These are phyloP conservation scores for Rousettus leschenaultii DNA, from an alignment of 2,113 vertebrate genomes.

Conservation along the genomic window DNA sequence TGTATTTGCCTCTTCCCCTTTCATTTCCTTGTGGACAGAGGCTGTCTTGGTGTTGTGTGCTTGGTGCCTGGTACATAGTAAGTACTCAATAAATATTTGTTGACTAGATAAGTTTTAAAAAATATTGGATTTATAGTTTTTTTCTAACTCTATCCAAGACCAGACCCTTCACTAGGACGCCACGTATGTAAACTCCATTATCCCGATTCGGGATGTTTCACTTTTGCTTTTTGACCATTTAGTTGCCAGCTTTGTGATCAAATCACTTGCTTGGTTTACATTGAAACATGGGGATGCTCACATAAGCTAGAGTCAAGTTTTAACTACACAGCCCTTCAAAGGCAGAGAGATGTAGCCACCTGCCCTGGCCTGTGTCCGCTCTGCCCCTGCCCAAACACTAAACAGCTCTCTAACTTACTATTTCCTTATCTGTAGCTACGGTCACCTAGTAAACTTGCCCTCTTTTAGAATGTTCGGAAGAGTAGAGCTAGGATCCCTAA, in stretches of 20 bases:
- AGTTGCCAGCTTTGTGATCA: not conserved
- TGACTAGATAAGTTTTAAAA: not conserved
- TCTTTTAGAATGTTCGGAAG: not conserved
- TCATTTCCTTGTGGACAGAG: not conserved
- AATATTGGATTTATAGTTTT: not conserved
- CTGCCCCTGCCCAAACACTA: not conserved
- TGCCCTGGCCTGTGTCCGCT: not conserved
- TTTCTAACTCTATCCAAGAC: not conserved
- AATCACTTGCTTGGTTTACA: not conserved
- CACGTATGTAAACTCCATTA: not conserved
- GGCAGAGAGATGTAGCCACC: not conserved
- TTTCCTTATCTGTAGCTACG: not conserved
- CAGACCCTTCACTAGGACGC: not conserved
- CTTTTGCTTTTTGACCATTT: not conserved
- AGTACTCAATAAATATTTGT: conserved; percentile 14
- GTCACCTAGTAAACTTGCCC: not conserved
- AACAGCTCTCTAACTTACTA: not conserved
- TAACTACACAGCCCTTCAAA: not conserved
- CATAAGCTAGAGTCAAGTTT: not conserved
- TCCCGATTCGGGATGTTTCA: not conserved
- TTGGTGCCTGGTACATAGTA: conserved; percentile 39
- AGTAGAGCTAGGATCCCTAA: not conserved
- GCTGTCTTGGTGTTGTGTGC: not conserved
- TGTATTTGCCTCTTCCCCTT: not conserved
- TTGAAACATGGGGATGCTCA: not conserved